A percentile compares a stretch with the other conserved stretches of the same genome.
phyloP scores from a whole-genome alignment of 1,140 invertebrate species.

The Drosophila mayri region DNA sequence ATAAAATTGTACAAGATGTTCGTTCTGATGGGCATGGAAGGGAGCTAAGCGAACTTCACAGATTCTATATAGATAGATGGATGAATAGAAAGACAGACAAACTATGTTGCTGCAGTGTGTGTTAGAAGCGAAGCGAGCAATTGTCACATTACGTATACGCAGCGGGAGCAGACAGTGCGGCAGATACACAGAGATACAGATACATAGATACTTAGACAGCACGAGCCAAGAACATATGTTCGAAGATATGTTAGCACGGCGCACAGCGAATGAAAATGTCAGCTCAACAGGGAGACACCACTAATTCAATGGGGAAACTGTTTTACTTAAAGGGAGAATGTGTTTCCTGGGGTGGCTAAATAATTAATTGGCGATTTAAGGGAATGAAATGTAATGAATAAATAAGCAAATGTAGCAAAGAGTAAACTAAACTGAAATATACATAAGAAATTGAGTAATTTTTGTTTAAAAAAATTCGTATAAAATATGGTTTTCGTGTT shows the following conservation, averaged over 20 bases:
- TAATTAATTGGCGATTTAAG: conserved; percentile 5
- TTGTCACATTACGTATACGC: conserved; percentile 80
- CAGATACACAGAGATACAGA: conserved; percentile 8
- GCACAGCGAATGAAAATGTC: conserved; percentile 38
- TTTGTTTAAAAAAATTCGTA: not conserved
- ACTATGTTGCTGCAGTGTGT: conserved; percentile 62
- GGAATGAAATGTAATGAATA: not conserved
- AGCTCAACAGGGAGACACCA: conserved; percentile 15
- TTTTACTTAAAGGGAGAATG: not conserved
- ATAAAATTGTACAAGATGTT: conserved; percentile 80
- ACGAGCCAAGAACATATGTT: conserved; percentile 52
- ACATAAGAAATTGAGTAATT: no score
- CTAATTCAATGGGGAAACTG: not conserved
- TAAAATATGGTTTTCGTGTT: not conserved
- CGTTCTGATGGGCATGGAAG: conserved; percentile 30
- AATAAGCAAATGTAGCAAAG: not conserved
- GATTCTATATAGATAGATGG: conserved; percentile 4
- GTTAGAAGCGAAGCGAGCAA: conserved; percentile 46
- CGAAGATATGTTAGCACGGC: conserved; percentile 38
- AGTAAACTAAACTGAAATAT: not conserved
- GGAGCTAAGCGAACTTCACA: conserved; percentile 17
- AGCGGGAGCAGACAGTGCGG: conserved; percentile 38
- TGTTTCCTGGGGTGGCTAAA: not conserved
- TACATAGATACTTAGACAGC: conserved; percentile 28
- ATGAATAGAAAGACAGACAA: conserved; percentile 24